Evolutionary conservation across 2,113 vertebrate species (phyloP).

Genomic region (Turdus rufiventris): DNA sequence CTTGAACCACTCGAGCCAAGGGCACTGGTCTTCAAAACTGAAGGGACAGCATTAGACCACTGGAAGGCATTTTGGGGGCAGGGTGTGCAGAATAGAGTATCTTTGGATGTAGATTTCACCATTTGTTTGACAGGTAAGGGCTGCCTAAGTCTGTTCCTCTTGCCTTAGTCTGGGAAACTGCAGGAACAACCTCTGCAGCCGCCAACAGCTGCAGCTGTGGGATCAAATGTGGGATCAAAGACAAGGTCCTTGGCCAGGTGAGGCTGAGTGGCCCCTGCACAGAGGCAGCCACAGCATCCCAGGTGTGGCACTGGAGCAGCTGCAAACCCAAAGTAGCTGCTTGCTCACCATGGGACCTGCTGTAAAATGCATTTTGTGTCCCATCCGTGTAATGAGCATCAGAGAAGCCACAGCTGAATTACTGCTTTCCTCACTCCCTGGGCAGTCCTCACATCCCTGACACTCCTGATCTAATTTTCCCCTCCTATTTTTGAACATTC

Average conservation of each 20-base stretch:
- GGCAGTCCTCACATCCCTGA: too few relatives aligned
- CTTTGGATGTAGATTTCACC: background rate
- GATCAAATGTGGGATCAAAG: background rate
- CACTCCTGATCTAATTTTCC: background rate
- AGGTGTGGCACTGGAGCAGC: background rate
- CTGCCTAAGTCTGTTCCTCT: background rate
- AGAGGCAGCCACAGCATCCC: background rate
- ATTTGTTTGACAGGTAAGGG: background rate
- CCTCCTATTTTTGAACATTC: background rate
- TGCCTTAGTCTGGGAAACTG: background rate
- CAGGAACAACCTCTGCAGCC: too few relatives aligned
- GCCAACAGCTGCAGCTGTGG: background rate
- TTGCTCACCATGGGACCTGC: background rate
- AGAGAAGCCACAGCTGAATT: background rate
- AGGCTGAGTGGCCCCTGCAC: background rate
- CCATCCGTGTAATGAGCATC: background rate
- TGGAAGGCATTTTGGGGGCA: background rate
- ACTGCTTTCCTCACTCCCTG: background rate
- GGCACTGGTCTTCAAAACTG: background rate
- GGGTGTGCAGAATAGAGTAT: too few relatives aligned
- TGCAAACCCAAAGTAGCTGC: background rate
- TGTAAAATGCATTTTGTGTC: accelerated
- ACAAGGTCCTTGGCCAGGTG: background rate
- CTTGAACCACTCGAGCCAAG: background rate
- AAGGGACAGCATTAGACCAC: background rate